A percentile compares a stretch with the other conserved stretches of the same genome.
phyloP scores from a whole-genome alignment of 2,888 invertebrate species.

The Diploptera punctata region DNA sequence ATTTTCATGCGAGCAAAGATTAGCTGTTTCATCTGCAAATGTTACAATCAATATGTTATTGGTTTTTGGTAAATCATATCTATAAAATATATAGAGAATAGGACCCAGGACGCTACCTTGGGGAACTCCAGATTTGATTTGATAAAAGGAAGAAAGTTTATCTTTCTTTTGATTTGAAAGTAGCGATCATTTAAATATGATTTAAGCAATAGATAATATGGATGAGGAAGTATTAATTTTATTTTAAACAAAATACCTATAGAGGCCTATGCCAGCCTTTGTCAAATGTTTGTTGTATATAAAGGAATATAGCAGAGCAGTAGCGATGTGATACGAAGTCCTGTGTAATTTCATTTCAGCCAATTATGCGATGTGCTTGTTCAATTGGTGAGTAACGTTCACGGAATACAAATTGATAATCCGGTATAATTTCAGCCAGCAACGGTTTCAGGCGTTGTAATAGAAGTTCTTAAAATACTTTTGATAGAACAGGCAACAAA shows the following conservation, averaged over 20 bases:
- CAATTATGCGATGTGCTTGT: neutral
- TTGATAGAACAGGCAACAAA: conserved; percentile 45
- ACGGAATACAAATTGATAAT: neutral
- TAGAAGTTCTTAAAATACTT: conserved; percentile 44
- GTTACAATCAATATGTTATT: neutral
- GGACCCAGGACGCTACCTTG: neutral
- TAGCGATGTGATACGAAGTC: neutral
- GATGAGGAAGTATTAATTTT: neutral
- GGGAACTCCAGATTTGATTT: neutral
- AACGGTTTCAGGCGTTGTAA: neutral
- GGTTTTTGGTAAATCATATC: neutral
- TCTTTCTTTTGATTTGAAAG: neutral
- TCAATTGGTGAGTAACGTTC: neutral
- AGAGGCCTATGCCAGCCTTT: neutral
- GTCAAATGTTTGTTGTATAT: too few species aligned
- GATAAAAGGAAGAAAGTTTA: neutral
- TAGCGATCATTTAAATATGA: neutral
- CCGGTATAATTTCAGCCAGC: neutral
- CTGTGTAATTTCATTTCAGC: neutral
- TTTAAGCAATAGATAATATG: neutral
- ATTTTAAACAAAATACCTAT: too few species aligned
- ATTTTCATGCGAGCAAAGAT: neutral
- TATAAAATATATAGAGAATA: neutral
- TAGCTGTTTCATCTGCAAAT: neutral
- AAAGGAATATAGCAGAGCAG: neutral